These are phyloP conservation scores for Lasius platythorax DNA, from an alignment of 2,888 invertebrate genomes.

Conservation along the genomic window DNA sequence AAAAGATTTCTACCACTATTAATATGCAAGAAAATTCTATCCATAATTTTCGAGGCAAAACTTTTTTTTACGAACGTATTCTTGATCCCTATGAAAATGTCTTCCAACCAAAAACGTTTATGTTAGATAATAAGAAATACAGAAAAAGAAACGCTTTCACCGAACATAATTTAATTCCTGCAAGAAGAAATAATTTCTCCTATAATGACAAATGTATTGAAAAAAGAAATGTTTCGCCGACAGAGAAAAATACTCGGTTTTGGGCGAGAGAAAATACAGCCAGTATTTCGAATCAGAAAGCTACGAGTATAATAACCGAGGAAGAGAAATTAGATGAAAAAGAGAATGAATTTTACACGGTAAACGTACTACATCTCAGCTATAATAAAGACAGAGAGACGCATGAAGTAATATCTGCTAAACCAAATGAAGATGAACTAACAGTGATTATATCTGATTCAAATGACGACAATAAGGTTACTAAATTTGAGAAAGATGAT, in stretches of 20 bases:
- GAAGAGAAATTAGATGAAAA: background rate
- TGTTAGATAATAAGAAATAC: background rate
- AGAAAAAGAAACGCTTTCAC: background rate
- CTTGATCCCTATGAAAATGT: background rate
- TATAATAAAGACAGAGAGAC: slow-evolving; percentile 70
- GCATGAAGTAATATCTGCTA: slow-evolving; percentile 51
- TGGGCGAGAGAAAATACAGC: slow-evolving; percentile 50
- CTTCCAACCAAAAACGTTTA: background rate
- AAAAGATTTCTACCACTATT: background rate
- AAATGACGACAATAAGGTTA: background rate
- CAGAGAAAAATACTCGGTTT: background rate
- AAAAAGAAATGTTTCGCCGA: slow-evolving; percentile 1
- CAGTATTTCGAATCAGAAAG: slow-evolving; percentile 5
- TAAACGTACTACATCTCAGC: slow-evolving; percentile 69
- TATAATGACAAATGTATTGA: background rate
- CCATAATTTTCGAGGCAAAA: background rate
- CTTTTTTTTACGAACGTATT: background rate
- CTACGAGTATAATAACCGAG: background rate
- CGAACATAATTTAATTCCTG: background rate
- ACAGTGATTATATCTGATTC: background rate
- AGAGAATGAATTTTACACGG: slow-evolving; percentile 62
- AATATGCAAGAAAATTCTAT: background rate
- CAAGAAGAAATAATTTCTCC: background rate
- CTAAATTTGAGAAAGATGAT: background rate
- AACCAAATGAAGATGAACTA: slow-evolving; percentile 54